phyloP scores from a whole-genome alignment of 2,113 vertebrate genomes.

The Empidonax traillii region DNA sequence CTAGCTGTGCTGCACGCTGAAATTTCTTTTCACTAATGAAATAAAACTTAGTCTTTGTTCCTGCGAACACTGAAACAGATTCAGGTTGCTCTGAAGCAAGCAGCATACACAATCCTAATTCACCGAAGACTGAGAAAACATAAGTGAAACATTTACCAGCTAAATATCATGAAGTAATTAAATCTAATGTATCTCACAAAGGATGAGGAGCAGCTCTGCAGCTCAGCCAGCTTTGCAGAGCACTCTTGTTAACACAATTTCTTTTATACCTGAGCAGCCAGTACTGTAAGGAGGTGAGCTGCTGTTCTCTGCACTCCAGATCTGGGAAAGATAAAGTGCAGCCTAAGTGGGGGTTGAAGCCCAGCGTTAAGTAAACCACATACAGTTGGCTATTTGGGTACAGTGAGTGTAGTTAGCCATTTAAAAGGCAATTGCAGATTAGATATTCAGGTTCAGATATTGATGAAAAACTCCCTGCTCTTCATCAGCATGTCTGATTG shows the following conservation, averaged over 20 bases:
- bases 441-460: not conserved
- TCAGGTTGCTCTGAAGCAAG: not conserved
- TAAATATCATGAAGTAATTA: not conserved
- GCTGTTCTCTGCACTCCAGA: not conserved
- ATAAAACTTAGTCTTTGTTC: not conserved
- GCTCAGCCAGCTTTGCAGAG: not conserved
- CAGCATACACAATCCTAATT: not conserved
- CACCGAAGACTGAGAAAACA: not conserved
- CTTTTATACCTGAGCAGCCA: not conserved
- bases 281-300: not conserved
- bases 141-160: not conserved
- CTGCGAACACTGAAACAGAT: not conserved
- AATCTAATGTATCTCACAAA: not conserved
- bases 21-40: not conserved
- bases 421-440: not conserved
- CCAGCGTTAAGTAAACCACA: not conserved
- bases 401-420: not conserved
- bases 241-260: not conserved
- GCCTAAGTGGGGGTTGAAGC: not conserved
- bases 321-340: not conserved
- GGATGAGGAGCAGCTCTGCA: not conserved
- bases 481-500: not conserved
- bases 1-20: not conserved
- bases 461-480: not conserved
- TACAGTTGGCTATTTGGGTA: not conserved